A percentile compares a stretch with the other conserved stretches of the same genome.
Conservation (phyloP, 2,888 invertebrate species). For the Galerucella nymphaeae region DNA sequence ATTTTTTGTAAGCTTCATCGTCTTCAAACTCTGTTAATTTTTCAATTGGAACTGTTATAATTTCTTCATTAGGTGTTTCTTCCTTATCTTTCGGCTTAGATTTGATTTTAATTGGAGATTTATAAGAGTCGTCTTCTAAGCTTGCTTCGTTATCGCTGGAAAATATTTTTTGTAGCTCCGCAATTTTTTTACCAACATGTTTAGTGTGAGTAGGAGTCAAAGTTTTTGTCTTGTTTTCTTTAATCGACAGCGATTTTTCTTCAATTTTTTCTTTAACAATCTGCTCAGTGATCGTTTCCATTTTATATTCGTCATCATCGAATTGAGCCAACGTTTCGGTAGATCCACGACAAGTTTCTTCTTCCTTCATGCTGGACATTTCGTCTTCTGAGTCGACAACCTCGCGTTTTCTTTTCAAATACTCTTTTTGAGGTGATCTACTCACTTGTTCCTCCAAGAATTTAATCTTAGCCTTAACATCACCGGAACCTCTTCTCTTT, state of each 20-base stretch:
- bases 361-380: slow-evolving; percentile 64
- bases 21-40: slow-evolving; percentile 27
- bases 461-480: slow-evolving; percentile 70
- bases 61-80: slow-evolving; percentile 17
- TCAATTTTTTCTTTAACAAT: slow-evolving; percentile 46
- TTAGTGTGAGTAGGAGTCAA: slow-evolving; percentile 57
- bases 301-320: slow-evolving; percentile 59
- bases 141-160: slow-evolving; percentile 54
- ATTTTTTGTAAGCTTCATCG: slow-evolving; percentile 45
- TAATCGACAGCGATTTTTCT: slow-evolving; percentile 39
- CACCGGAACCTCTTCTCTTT: slow-evolving; percentile 65
- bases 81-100: slow-evolving; percentile 44
- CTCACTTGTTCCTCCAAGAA: slow-evolving; percentile 67
- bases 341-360: slow-evolving; percentile 60
- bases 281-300: slow-evolving; percentile 50
- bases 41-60: slow-evolving; percentile 4
- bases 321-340: slow-evolving; percentile 63
- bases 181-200: slow-evolving; percentile 65
- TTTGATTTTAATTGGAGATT: slow-evolving; percentile 42
- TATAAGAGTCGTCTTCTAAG: slow-evolving; percentile 44
- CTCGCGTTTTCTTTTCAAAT: slow-evolving; percentile 55
- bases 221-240: slow-evolving; percentile 46
- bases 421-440: slow-evolving; percentile 60
- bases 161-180: slow-evolving; percentile 66
- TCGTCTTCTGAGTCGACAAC: slow-evolving; percentile 64